phyloP scores from a whole-genome alignment of 1,140 invertebrate species.

The Myzus persicae region DNA sequence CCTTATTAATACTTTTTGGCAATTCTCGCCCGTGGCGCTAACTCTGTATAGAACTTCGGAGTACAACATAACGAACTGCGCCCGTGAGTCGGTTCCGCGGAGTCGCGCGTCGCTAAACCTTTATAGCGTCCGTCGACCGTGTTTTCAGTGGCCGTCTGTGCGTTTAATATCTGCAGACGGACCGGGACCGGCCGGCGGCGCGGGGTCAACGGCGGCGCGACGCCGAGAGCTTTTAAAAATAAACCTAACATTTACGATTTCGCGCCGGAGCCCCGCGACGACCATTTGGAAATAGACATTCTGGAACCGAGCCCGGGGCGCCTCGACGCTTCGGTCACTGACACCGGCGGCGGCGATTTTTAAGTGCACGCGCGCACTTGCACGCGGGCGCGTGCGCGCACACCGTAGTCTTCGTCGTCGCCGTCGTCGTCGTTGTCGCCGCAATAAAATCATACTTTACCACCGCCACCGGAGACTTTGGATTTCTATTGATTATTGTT shows the following conservation, averaged over 20 bases:
- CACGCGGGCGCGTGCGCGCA: neutral
- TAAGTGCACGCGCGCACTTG: conserved; percentile 49
- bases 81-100: neutral
- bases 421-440: neutral
- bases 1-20: too few species aligned
- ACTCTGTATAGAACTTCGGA: neutral
- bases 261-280: conserved; percentile 52
- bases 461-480: neutral
- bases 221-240: conserved; percentile 55
- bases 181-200: neutral
- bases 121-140: neutral
- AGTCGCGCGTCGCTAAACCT: neutral
- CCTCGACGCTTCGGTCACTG: conserved; percentile 58
- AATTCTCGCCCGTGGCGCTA: neutral
- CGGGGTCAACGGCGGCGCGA: neutral
- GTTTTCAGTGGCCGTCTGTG: neutral
- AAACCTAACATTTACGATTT: conserved; percentile 59
- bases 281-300: conserved; percentile 58
- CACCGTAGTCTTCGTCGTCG: too few species aligned
- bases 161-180: neutral
- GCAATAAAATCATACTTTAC: conserved; percentile 37
- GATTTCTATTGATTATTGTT: conserved; percentile 45
- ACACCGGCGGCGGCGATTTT: conserved; percentile 56
- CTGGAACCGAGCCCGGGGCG: conserved; percentile 57
- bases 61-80: neutral